Percentiles rank a stretch among this genome's conserved stretches.
Evolutionary conservation across 2,888 invertebrate species (phyloP).

Genomic region (Bombylius major): DNA sequence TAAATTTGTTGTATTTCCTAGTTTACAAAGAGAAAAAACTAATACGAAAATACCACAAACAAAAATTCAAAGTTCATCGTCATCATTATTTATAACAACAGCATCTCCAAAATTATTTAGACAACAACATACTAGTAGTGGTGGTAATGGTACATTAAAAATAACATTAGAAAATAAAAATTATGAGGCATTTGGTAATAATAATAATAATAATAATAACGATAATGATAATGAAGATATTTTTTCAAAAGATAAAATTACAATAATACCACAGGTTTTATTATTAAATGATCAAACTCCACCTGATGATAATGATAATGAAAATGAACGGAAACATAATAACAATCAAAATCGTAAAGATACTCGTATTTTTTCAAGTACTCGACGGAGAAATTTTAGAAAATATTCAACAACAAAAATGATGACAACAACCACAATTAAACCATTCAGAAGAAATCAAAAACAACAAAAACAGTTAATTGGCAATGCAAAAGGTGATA

Average conservation of each 20-base stretch:
- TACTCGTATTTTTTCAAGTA: background rate
- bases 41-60: conserved; percentile 2
- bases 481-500: no score
- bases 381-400: conserved; percentile 12
- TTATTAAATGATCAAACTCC: conserved; percentile 29
- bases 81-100: conserved; percentile 4
- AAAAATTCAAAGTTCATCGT: conserved; percentile 19
- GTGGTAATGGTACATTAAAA: no score
- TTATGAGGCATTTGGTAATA: no score
- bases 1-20: conserved; percentile 36
- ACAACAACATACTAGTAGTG: background rate
- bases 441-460: conserved; percentile 7
- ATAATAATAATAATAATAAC: background rate
- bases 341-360: background rate
- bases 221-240: background rate
- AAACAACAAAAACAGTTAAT: conserved; percentile 8
- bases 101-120: background rate
- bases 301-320: conserved; percentile 13
- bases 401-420: conserved; percentile 9
- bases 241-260: conserved; percentile 23
- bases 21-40: conserved; percentile 28
- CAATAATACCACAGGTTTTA: conserved; percentile 32
- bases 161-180: background rate
- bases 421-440: conserved; percentile 14
- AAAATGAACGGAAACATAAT: conserved; percentile 10